These are phyloP conservation scores for Cydia amplana DNA, from an alignment of 1,140 invertebrate species.

Conservation along the genomic window DNA sequence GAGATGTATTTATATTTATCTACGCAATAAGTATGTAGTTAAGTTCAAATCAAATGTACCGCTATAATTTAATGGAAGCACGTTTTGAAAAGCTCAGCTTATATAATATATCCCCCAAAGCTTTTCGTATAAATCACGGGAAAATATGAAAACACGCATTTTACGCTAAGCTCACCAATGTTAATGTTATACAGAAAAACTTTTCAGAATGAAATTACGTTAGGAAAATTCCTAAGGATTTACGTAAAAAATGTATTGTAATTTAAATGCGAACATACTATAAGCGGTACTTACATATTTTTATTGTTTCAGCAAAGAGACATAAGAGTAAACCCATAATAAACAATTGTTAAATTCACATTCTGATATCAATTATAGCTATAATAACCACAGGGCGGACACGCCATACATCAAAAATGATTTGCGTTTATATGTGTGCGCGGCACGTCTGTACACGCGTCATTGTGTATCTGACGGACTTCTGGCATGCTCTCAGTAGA, in stretches of 20 bases:
- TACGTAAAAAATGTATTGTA: not conserved
- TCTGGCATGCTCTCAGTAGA: no score
- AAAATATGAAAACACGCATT: conserved; percentile 11
- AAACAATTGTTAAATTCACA: no score
- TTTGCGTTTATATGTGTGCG: no score
- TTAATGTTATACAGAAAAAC: not conserved
- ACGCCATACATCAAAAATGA: no score
- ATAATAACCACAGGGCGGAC: no score
- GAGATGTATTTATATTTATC: not conserved
- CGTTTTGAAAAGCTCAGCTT: not conserved
- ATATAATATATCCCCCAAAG: not conserved
- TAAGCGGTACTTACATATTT: not conserved
- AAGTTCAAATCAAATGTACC: conserved; percentile 8
- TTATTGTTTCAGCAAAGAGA: not conserved
- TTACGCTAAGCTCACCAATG: conserved; percentile 1
- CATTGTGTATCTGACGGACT: no score
- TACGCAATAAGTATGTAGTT: not conserved
- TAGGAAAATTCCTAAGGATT: not conserved
- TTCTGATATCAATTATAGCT: no score
- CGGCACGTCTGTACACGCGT: no score
- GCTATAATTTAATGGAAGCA: not conserved
- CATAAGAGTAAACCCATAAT: no score
- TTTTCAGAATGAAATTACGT: conserved; percentile 2
- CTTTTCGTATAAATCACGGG: conserved; percentile 12
- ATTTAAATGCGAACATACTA: not conserved